Evolutionary conservation across 2,888 invertebrate genomes (phyloP).

Genomic region (Nasonovia ribisnigri): DNA sequence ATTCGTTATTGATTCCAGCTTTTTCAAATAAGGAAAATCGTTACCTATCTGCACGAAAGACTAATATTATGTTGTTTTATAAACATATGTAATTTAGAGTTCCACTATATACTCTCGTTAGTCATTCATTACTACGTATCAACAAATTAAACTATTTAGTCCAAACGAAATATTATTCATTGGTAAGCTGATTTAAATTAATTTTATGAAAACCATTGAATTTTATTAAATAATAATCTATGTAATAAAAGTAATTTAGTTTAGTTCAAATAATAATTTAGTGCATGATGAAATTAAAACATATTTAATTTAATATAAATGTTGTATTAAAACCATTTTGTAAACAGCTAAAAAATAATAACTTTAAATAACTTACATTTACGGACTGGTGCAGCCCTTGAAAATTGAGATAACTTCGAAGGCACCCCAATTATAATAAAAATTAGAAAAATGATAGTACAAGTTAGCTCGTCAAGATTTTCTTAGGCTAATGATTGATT

Average conservation of each 20-base stretch:
- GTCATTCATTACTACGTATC: neutral
- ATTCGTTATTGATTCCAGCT: neutral
- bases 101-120: neutral
- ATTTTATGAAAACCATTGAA: neutral
- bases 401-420: neutral
- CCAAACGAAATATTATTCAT: neutral
- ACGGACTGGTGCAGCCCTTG: neutral
- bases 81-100: neutral
- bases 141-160: neutral
- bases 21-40: neutral
- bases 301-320: neutral
- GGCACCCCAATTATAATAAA: neutral
- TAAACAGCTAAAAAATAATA: neutral
- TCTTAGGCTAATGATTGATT: neutral
- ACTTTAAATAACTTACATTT: neutral
- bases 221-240: neutral
- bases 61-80: neutral
- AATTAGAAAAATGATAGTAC: neutral
- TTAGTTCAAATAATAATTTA: neutral
- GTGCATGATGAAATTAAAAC: neutral
- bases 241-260: neutral
- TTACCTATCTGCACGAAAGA: neutral
- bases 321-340: neutral
- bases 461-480: constrained; percentile 18
- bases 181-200: neutral